Base-by-base conservation (phyloP, 2,888 invertebrate genomes). In the Orchesellides sinensis region DNA sequence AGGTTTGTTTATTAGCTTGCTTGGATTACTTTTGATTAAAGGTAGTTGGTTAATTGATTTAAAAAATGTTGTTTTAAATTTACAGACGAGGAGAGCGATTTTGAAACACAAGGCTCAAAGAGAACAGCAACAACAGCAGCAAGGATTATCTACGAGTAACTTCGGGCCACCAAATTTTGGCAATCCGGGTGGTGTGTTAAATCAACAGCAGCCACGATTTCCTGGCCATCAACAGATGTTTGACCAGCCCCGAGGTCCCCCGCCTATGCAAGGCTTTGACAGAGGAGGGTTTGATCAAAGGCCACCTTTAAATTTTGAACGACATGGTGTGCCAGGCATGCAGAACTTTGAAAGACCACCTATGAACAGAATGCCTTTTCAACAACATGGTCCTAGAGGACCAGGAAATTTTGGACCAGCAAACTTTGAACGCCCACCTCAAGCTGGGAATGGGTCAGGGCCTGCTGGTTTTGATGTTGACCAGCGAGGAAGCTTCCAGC, bases 31-130 rank as follows among this genome's bases (percentile, higher is more conserved):
- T 6, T 6, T 6, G 32, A 32, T 5, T 32, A 32, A 32, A 32
- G 32, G 5, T n/a, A n/a, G n/a, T 32, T 32, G 32, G 35, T 14
- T 45, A 25, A 10, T 3, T 52, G 52, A 52, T 52, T n/a, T 52
- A 2, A n/a, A n/a, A n/a, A n/a, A n/a, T n/a, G n/a, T 21, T 21
- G 5, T 21, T 54, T 54, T 54, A 23, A 14, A 32, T 40, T 78
- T 73, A 17, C 23, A 95, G 98, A 98, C 93, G 95, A 95, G 89
- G 98, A 98, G 90, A 94, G 94, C 96, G 90, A 95, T 96, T 85
- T 82, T 89, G 66, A 90, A 89, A 82, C 90, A 89, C 84, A 89
- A 89, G 59, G 88, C 87, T 49, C 86, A 88, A 21, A 85, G 89
- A 61, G 87, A 88, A 69, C 88, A 88, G 56, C 84, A 85, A 21